Conservation (phyloP, 2,888 invertebrate species). For the Alloscopus bannaensis region DNA sequence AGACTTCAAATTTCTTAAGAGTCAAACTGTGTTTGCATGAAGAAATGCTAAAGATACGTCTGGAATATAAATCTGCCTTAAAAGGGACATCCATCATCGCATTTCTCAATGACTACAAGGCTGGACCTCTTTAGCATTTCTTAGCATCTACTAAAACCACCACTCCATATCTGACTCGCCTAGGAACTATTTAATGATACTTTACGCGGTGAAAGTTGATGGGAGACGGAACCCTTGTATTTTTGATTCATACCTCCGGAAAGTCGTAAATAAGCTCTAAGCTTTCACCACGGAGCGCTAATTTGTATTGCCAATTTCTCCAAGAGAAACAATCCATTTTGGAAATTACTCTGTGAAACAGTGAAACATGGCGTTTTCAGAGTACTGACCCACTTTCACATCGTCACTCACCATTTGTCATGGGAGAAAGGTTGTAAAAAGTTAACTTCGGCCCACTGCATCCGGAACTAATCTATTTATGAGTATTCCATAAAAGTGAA, state of each 20-base stretch:
- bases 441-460: slow-evolving; percentile 11
- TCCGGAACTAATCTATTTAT: slow-evolving; percentile 46
- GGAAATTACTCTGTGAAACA: slow-evolving; percentile 19
- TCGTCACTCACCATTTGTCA: background rate
- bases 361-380: slow-evolving; percentile 1
- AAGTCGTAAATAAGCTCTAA: slow-evolving; percentile 16
- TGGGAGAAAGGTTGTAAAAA: slow-evolving; percentile 16
- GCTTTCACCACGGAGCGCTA: background rate
- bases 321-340: slow-evolving; percentile 18
- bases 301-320: slow-evolving; percentile 14
- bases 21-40: too few species aligned
- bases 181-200: too few species aligned
- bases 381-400: slow-evolving; percentile 6
- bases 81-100: too few species aligned
- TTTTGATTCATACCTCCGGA: slow-evolving; percentile 16
- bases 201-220: background rate
- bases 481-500: slow-evolving; percentile 47
- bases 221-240: background rate
- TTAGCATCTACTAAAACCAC: too few species aligned
- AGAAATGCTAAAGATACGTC: too few species aligned
- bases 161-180: too few species aligned
- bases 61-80: too few species aligned
- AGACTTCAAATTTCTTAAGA: too few species aligned
- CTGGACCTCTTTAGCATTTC: too few species aligned
- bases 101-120: too few species aligned